Evolutionary conservation across 1,140 invertebrate genomes (phyloP), one percentile per base, ranked within the genome.

Genomic region (Oppia nitens): DNA sequence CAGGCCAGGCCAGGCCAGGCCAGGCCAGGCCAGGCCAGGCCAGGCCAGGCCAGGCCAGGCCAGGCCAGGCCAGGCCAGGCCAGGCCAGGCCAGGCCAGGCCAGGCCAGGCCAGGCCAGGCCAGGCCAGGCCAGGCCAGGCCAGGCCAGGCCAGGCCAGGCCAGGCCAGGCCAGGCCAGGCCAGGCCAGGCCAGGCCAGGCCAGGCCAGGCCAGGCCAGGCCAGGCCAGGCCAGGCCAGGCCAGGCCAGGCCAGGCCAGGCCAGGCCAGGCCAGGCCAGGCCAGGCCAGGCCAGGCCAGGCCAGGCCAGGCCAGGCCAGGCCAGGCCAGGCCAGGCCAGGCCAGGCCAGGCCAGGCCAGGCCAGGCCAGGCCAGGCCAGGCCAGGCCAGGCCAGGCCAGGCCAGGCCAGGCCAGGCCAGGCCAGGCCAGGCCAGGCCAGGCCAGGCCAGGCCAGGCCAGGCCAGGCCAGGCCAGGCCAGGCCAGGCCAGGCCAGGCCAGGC

Each of bases 61-160:
- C 64, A 65, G 64, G 64, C 64, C 60, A 65, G 64, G 64, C 60
- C 60, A 65, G 64, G 64, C 64, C 57, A 64, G 64, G 64, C 60
- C 60, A 64, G 64, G 63, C 63, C 62, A 54, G 49, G 50, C 59
- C 47, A 53, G 51, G 64, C 54, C 58, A 63, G 60, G 62, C 53
- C 60, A 65, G 62, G 63, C 63, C 63, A 63, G 63, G 58, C 58
- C 58, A 63, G 57, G 58, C 53, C 63, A 65, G 55, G 48, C 63
- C 58, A 64, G 63, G 63, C 62, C 62, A 51, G 56, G 48, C 47
- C 54, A 55, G 62, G 59, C 62, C 59, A 60, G 62, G 53, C 59
- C 63, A 64, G 63, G 63, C 63, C 64, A 65, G 63, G 60, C 64
- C 60, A 64, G 63, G 64, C 61, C 57, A 64, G 64, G 64, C 61